Base-by-base conservation (phyloP, 2,888 invertebrate genomes). In the Drosophila glabriapex region DNA sequence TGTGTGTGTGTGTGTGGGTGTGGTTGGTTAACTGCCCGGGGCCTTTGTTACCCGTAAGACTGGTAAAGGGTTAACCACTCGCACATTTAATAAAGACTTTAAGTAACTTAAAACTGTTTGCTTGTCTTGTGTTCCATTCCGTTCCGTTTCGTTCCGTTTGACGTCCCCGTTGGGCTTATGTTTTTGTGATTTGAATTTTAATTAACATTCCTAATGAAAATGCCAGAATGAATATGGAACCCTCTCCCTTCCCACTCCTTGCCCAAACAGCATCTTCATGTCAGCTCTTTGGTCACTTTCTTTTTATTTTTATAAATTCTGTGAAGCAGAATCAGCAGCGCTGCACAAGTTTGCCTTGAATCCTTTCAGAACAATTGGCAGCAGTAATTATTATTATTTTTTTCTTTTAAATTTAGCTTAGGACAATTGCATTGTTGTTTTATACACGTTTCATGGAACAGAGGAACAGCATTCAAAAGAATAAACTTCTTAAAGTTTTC, bases 91-190 rank as follows among this genome's bases (percentile, higher is more conserved):
- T 81, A 86, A 87, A 86, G 80, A 85, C 86, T 88, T 91, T 89
- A 90, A 91, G 89, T 89, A 89, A 91, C 83, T 89, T 90, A 81
- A 88, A 88, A 88, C 85, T 77, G 83, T 90, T 83, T 90, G 85
- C 80, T 83, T 91, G 82, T 85, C 77, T 76, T 71, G 7, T 1
- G 46, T 7, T 25, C 25, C 25, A 25, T 46, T 46, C 46, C 68
- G 46, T 61, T 22, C 16, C 35, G 19, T 72, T 64, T 43, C 43
- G 60, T 63, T 65, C 31, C 31, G 19, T 59, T 71, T 56, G 59
- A 60, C 53, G 60, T 53, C 52, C 60, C 50, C 35, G 63, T 43
- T 43, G 61, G 61, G 67, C 22, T 67, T 73, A 58, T 72, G 68
- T 73, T 76, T 79, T 83, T 77, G 71, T 74, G 84, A 80, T 86